Conservation (phyloP, 2,888 invertebrate species). For the Agriopis marginaria region DNA sequence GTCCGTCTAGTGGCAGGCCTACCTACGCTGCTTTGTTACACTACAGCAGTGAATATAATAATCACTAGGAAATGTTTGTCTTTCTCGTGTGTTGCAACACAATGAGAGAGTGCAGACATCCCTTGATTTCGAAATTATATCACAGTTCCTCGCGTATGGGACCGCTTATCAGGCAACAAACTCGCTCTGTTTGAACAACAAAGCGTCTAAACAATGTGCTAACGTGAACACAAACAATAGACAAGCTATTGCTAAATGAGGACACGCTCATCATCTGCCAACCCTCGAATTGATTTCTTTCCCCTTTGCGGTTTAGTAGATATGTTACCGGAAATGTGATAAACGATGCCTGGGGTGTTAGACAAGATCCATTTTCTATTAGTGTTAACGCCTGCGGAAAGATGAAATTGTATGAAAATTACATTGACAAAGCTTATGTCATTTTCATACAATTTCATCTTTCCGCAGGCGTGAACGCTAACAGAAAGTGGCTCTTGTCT, state of each 20-base stretch:
- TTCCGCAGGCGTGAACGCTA: too few species aligned
- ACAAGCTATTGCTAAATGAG: conserved; percentile 57
- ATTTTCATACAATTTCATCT: too few species aligned
- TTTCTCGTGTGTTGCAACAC: conserved; percentile 40
- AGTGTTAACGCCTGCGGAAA: too few species aligned
- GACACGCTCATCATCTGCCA: conserved; percentile 51
- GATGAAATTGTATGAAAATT: too few species aligned
- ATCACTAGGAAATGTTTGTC: conserved; percentile 35
- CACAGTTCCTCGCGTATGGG: conserved; percentile 49
- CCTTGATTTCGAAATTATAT: conserved; percentile 54
- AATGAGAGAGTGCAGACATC: conserved; percentile 40
- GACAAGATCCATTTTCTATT: too few species aligned
- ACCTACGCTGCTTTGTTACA: not conserved
- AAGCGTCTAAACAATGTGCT: conserved; percentile 64
- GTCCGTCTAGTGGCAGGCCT: too few species aligned
- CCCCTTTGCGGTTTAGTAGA: conserved; percentile 23
- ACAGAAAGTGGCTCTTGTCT: too few species aligned
- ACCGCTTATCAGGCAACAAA: conserved; percentile 65
- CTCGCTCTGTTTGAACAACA: conserved; percentile 64
- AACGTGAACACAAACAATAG: conserved; percentile 64
- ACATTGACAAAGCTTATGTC: too few species aligned
- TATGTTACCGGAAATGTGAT: too few species aligned
- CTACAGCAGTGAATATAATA: not conserved
- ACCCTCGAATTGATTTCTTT: conserved; percentile 37
- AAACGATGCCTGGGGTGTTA: too few species aligned